Base-by-base conservation (phyloP, 1,140 invertebrate species). In the Caenorhabditis inopinata region DNA sequence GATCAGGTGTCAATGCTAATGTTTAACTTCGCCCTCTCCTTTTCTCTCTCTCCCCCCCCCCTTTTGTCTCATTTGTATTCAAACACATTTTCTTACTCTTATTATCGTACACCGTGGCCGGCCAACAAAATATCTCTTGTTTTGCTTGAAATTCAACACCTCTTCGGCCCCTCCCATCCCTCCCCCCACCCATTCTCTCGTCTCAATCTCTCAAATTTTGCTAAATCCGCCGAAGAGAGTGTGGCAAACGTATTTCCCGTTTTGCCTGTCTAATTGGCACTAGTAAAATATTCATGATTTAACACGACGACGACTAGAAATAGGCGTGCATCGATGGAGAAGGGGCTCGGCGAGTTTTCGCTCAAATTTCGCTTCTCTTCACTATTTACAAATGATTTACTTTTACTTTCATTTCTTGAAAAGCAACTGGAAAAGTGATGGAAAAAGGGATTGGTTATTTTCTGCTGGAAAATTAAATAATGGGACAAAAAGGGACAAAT, bases 281-380 rank as follows among this genome's bases (percentile, higher is more conserved):
- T 68, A 68, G 58, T 68, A 68, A 68, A 68, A 68, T 68, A 68
- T 68, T 68, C 58, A 68, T 68, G 58, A 68, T 68, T 68, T 68
- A 68, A 68, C 58, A 68, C 32, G 58, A 68, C 35, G 58, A 68
- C 9, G 58, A 68, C n/a, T n/a, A n/a, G n/a, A n/a, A n/a, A n/a
- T n/a, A n/a, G n/a, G n/a, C n/a, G n/a, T n/a, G n/a, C n/a, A n/a
- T n/a, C n/a, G n/a, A n/a, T n/a, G n/a, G n/a, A n/a, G n/a, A n/a
- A n/a, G n/a, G n/a, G n/a, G n/a, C 27, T 42, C 32, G 18, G n/a
- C 1, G 0, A 38, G 32, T 68, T 68, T 38, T 68, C 58, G 32
- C 58, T 68, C 58, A 68, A 68, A 68, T 68, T 68, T 68, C 58
- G 58, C n/a, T 16, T 14, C 27, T 32, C 35, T 58, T 51, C 7